Evolutionary conservation across 2,888 invertebrate species (phyloP).

Genomic region (Dynastes maya): DNA sequence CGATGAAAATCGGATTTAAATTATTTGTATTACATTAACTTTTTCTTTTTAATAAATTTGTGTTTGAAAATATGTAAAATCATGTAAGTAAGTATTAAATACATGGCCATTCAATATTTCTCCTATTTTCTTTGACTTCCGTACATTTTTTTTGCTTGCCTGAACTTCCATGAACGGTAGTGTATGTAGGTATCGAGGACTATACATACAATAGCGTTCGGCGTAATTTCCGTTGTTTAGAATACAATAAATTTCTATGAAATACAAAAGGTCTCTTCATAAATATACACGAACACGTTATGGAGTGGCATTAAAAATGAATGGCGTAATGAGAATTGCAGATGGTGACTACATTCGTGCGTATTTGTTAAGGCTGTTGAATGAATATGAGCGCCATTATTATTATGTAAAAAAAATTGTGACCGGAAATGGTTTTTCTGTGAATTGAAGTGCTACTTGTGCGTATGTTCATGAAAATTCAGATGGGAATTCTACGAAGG

Average conservation of each 20-base stretch:
- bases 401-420: neutral
- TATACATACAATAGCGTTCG: neutral
- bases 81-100: too few relatives aligned
- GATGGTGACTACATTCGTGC: neutral
- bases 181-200: neutral
- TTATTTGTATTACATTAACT: too few relatives aligned
- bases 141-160: too few relatives aligned
- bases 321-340: neutral
- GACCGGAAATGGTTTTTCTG: conserved; percentile 4
- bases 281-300: conserved; percentile 10
- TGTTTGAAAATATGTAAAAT: too few relatives aligned
- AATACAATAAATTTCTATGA: conserved; percentile 19
- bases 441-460: neutral
- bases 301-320: neutral
- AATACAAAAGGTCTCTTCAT: conserved; percentile 17
- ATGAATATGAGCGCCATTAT: neutral
- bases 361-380: neutral
- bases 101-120: too few relatives aligned
- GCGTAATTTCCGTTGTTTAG: conserved; percentile 28
- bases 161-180: too few relatives aligned
- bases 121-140: too few relatives aligned
- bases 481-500: too few relatives aligned
- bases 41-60: too few relatives aligned
- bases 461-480: too few relatives aligned
- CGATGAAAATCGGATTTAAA: too few relatives aligned